Conservation (phyloP, 2,113 vertebrate genomes). For the Myrmecobius fasciatus region DNA sequence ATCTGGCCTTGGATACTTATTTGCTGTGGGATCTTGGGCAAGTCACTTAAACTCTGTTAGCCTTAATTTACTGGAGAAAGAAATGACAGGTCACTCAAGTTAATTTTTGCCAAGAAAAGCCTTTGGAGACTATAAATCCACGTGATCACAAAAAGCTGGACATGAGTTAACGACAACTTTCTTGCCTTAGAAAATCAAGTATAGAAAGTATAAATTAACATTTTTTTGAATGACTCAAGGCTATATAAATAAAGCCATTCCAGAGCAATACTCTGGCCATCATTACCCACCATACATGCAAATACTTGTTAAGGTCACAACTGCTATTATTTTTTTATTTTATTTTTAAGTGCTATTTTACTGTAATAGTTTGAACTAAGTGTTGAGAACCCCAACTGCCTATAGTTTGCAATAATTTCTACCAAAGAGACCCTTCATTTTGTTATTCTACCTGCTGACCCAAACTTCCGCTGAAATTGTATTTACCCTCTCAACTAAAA, state of each 20-base stretch:
- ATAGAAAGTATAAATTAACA: background rate
- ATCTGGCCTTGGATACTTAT: background rate
- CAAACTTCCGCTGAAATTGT: background rate
- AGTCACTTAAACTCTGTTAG: background rate
- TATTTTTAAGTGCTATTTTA: background rate
- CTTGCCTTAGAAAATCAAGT: background rate
- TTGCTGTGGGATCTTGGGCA: background rate
- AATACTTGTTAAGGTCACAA: background rate
- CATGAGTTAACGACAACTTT: background rate
- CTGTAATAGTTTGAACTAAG: background rate
- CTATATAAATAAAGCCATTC: background rate
- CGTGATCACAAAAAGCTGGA: background rate
- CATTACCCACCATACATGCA: background rate
- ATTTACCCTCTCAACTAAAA: background rate
- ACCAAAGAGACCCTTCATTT: background rate
- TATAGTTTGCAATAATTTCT: background rate
- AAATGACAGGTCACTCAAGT: background rate
- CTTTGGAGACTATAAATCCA: background rate
- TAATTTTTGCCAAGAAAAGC: background rate
- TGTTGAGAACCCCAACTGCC: background rate
- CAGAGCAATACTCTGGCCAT: background rate
- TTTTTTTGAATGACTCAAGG: background rate
- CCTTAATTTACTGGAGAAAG: background rate
- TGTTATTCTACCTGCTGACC: background rate
- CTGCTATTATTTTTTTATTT: too few species aligned